Evolutionary conservation across 2,797 vertebrate genomes (phyloP).

Genomic region (Oreonectes daqikongensis): DNA sequence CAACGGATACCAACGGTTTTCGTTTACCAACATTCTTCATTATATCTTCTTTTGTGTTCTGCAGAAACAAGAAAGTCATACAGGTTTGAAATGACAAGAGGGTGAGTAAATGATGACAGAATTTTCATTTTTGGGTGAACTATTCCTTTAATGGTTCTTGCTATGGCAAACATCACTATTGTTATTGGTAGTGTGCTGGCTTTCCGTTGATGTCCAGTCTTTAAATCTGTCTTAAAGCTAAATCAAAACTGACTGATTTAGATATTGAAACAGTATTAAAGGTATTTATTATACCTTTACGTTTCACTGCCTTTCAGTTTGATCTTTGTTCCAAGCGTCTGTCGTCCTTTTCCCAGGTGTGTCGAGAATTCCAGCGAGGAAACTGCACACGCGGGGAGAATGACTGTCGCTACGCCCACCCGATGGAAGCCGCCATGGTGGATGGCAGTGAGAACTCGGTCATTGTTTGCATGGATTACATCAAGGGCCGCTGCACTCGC

Average conservation of each 20-base stretch:
- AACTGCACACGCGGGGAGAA: constrained; percentile 97
- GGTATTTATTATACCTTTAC: not conserved
- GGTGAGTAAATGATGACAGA: too few relatives aligned
- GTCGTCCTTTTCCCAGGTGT: constrained; percentile 80
- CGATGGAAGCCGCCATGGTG: constrained; percentile 92
- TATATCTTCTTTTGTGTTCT: too few relatives aligned
- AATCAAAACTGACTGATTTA: not conserved
- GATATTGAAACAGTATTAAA: not conserved
- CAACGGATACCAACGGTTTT: too few relatives aligned
- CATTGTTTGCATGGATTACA: constrained; percentile 99
- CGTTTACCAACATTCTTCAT: too few relatives aligned
- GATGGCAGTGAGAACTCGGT: constrained; percentile 96
- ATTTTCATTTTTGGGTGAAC: too few relatives aligned
- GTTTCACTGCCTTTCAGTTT: not conserved
- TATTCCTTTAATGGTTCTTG: not conserved
- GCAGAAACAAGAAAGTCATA: too few relatives aligned
- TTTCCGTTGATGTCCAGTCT: not conserved
- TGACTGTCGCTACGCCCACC: constrained; percentile 97
- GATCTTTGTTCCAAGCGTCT: not conserved
- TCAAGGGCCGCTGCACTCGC: constrained; percentile 95
- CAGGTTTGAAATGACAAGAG: too few relatives aligned
- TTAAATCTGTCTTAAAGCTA: not conserved
- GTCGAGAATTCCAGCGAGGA: constrained; percentile 96
- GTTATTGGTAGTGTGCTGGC: not conserved
- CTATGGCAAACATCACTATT: not conserved